A percentile compares a stretch with the other conserved stretches of the same genome.
Evolutionary conservation across 2,113 vertebrate species (phyloP).

Genomic region (Leptobrachium leishanense): DNA sequence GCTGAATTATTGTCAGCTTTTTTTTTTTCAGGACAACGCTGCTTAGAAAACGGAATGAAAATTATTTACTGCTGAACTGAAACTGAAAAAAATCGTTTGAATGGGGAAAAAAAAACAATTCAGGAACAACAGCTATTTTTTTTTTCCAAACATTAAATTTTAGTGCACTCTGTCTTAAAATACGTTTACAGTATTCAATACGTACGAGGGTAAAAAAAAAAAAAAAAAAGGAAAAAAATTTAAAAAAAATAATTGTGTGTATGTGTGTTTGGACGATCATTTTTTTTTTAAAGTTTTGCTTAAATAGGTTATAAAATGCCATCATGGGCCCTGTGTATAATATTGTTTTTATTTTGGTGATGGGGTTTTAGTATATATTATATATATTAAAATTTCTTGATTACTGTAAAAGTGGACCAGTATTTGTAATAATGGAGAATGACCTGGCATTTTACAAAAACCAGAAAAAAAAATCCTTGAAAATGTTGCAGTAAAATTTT

Average conservation of each 20-base stretch:
- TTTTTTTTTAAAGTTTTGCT: conserved; percentile 87
- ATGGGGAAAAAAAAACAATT: conserved; percentile 73
- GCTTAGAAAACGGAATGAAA: conserved; percentile 79
- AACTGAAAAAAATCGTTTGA: conserved; percentile 77
- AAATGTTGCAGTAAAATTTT: conserved; percentile 92
- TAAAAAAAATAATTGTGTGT: conserved; percentile 80
- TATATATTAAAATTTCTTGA: conserved; percentile 99
- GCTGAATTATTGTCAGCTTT: conserved; percentile 74
- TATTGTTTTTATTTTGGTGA: conserved; percentile 88
- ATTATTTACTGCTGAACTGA: conserved; percentile 82
- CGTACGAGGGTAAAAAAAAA: conserved; percentile 97
- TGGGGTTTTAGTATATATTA: conserved; percentile 98
- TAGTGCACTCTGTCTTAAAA: conserved; percentile 98
- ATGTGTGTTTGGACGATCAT: conserved; percentile 91
- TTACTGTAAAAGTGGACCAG: conserved; percentile 99
- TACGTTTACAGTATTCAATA: conserved; percentile 99
- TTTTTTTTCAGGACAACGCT: conserved; percentile 74
- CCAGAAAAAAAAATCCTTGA: conserved; percentile 84
- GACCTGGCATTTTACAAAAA: conserved; percentile 98
- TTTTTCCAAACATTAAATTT: conserved; percentile 70
- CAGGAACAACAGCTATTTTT: conserved; percentile 89
- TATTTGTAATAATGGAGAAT: conserved; percentile 99
- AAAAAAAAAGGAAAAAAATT: conserved; percentile 59
- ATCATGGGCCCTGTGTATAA: conserved; percentile 89
- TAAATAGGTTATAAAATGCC: conserved; percentile 87